Conservation (phyloP, 2,113 vertebrate genomes). For the Myxocyprinus asiaticus region DNA sequence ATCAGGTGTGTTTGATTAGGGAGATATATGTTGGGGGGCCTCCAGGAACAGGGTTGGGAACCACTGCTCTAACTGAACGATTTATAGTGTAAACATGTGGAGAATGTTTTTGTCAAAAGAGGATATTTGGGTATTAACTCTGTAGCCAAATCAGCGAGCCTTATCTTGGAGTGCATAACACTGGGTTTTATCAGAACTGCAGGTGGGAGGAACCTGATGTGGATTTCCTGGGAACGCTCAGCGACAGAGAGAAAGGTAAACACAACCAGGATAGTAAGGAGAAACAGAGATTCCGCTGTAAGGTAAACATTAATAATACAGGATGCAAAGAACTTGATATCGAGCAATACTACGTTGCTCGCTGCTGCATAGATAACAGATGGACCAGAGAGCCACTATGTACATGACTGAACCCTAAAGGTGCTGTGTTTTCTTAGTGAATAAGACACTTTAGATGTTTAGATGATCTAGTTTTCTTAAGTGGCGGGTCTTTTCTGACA, state of each 20-base stretch:
- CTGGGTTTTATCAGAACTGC: constrained; percentile 62
- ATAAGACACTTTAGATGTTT: background rate
- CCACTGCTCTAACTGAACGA: too few relatives aligned
- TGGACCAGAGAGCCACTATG: background rate
- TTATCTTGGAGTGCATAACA: background rate
- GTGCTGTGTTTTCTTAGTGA: background rate
- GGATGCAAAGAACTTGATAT: background rate
- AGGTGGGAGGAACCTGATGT: constrained; percentile 36
- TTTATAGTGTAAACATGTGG: too few relatives aligned
- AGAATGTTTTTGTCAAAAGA: too few relatives aligned
- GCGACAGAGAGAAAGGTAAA: constrained; percentile 22
- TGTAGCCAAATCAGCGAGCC: background rate
- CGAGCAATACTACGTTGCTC: background rate
- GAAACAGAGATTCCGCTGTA: constrained; percentile 56
- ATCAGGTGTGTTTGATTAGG: too few relatives aligned
- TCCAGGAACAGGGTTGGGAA: too few relatives aligned
- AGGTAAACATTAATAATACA: constrained; percentile 51
- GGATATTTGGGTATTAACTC: too few relatives aligned
- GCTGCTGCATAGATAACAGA: constrained; percentile 7
- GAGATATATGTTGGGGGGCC: too few relatives aligned
- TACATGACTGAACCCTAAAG: background rate
- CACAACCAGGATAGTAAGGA: constrained; percentile 53
- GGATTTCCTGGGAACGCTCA: constrained; percentile 30
- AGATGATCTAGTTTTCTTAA: too few relatives aligned
- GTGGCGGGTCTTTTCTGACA: too few relatives aligned